Conservation (phyloP, 1,140 invertebrate genomes). For the Aplysia californica region DNA sequence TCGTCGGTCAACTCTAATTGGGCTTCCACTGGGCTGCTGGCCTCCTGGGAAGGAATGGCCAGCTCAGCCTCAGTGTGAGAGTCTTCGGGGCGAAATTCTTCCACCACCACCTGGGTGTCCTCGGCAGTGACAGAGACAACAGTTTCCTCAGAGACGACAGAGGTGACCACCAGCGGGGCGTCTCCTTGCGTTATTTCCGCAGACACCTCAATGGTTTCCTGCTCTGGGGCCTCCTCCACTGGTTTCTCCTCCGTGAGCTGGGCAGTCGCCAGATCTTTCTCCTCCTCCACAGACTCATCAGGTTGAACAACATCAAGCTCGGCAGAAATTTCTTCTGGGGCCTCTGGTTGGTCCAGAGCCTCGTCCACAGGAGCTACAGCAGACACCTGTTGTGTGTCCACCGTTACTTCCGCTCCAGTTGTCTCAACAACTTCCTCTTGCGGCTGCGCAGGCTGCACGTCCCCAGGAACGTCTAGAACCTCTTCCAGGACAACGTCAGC, state of each 20-base stretch:
- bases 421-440: too few species aligned
- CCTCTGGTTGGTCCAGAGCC: background rate
- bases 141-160: background rate
- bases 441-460: too few species aligned
- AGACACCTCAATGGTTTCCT: background rate
- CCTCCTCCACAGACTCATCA: background rate
- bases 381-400: background rate
- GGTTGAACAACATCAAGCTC: background rate
- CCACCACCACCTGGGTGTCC: background rate
- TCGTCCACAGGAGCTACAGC: background rate
- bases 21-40: conserved; percentile 1
- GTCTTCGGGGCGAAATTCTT: too few species aligned
- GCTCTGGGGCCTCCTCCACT: background rate
- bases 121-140: background rate
- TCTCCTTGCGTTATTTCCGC: background rate
- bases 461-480: too few species aligned
- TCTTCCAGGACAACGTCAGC: too few species aligned
- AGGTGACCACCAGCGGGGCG: background rate
- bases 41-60: too few species aligned
- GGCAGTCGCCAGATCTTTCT: background rate
- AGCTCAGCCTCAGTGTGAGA: too few species aligned
- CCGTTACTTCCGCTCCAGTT: too few species aligned
- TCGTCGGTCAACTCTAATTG: background rate
- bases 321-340: background rate
- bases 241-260: background rate